Base-by-base conservation (phyloP, 1,140 invertebrate genomes). In the Sarcophaga peregrina region DNA sequence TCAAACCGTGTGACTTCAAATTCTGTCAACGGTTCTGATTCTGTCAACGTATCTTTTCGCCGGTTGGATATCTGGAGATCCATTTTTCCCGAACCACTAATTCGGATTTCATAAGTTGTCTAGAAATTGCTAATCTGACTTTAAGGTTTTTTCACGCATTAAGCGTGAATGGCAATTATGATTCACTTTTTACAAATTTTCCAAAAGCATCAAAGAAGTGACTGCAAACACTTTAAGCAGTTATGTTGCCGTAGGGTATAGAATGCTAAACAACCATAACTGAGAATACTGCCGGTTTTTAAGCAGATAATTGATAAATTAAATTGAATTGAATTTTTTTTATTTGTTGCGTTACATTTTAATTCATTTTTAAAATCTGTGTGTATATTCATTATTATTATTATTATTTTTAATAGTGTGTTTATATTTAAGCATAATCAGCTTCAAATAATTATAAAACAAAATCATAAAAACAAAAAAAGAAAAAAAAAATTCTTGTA, bases 221-320 rank as follows among this genome's bases (percentile, higher is more conserved):
- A 37, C 25, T 37, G 25, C 25, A 37, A 37, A 37, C 25, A 37
- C 25, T 37, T 37, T 37, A 37, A 37, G 4, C 25, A 37, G 4
- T 37, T 37, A 37, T 37, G 25, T 37, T 37, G 25, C 4, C 25
- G 25, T 37, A 37, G 25, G 25, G 25, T 37, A 68, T 20, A 68
- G 20, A 58, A 58, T n/a, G 7, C 15, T 58, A 58, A 58, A 58
- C n/a, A n/a, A 68, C 17, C 20, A 17, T 68, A 68, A 17, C 10
- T 68, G 62, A 68, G 8, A n/a, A 68, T 68, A 20, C 62, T 68
- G 5, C 17, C n/a, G 17, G n/a, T 68, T 68, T 68, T 68, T 68
- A 37, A 20, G 62, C 62, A 68, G 62, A 68, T 68, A 68, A 68
- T 68, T 68, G 62, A 68, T 68, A 25, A 68, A 68, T 7, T 58